Evolutionary conservation across 2,113 vertebrate species (phyloP), one percentile per base, ranked within the genome.

Genomic region (Syngnathus scovelli): DNA sequence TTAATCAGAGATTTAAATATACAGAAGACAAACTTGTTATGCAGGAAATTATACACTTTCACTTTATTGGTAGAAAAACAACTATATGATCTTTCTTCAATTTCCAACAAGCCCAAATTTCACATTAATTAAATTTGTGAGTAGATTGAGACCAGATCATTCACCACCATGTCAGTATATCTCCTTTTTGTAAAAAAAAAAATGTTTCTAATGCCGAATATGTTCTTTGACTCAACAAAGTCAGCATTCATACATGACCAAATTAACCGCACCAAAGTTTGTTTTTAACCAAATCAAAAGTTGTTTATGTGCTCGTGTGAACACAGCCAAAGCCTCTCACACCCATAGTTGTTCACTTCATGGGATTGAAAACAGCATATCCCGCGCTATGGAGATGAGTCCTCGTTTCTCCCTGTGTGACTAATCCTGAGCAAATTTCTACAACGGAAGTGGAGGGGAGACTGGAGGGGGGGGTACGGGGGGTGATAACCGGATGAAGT

Each of bases 351-450:
- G 67, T 82, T 85, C 81, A 75, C 73, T 82, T 88, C 77, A 74
- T 67, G 58, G 74, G 79, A 80, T 74, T 82, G 79, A 79, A 87
- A 83, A 79, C n/a, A 23, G n/a, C 72, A 83, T 89, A 88, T 87
- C 85, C 83, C 69, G 74, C 77, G 44, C 84, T 88, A 88, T 87
- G 86, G 82, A 89, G 83, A 90, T 85, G 87, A 90, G 87, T 78
- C 83, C 88, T 79, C 83, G 73, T 87, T 90, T 87, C 68, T 69
- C 62, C 68, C 61, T 66, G 78, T 75, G 82, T 87, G 80, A 87
- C 87, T 86, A 88, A 90, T 89, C 85, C 81, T 79, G 66, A 79
- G 74, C 52, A 27, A 80, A 44, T 62, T 62, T 66, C 69, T 76
- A 69, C 67, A 71, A 81, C 79, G 67, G 52, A 18, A 39, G 71